Percentiles rank a stretch among this genome's conserved stretches.
These are phyloP conservation scores for Oxytorus armatus DNA, from an alignment of 2,888 invertebrate genomes.

Conservation along the genomic window DNA sequence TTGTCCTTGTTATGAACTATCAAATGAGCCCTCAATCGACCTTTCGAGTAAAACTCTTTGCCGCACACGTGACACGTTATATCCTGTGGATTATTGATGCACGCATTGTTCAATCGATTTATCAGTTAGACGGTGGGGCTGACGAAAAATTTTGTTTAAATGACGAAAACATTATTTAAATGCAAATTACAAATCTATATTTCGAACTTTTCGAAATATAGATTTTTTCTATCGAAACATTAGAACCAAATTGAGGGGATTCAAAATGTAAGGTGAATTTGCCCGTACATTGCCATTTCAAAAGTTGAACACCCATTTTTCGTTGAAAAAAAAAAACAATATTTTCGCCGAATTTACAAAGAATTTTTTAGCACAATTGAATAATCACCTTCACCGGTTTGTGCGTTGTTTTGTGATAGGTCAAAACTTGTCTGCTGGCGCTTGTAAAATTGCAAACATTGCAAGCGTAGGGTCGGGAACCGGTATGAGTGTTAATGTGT, in stretches of 20 bases:
- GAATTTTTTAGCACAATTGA: neutral
- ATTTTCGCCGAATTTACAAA: neutral
- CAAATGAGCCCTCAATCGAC: conserved; percentile 77
- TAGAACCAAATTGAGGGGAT: too few species aligned
- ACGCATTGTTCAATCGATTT: too few species aligned
- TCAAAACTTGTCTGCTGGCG: conserved; percentile 77
- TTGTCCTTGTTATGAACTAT: conserved; percentile 77
- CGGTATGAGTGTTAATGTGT: conserved; percentile 79
- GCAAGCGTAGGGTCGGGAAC: conserved; percentile 76
- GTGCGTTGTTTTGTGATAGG: conserved; percentile 76
- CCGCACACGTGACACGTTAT: conserved; percentile 76
- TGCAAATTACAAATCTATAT: too few species aligned
- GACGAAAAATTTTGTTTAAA: too few species aligned
- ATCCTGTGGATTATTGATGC: conserved; percentile 71
- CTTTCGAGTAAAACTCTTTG: conserved; percentile 76
- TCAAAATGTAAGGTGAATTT: too few species aligned
- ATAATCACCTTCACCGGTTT: conserved; percentile 74
- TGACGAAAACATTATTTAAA: too few species aligned
- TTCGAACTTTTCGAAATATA: neutral
- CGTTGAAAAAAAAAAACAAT: conserved; percentile 4
- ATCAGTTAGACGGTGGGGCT: too few species aligned
- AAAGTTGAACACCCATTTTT: too few species aligned
- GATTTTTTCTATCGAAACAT: neutral
- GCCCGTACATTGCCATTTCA: too few species aligned
- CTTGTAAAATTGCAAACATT: conserved; percentile 75